Base-by-base conservation (phyloP, 1,140 invertebrate genomes). In the Lutraria rhynchaena region DNA sequence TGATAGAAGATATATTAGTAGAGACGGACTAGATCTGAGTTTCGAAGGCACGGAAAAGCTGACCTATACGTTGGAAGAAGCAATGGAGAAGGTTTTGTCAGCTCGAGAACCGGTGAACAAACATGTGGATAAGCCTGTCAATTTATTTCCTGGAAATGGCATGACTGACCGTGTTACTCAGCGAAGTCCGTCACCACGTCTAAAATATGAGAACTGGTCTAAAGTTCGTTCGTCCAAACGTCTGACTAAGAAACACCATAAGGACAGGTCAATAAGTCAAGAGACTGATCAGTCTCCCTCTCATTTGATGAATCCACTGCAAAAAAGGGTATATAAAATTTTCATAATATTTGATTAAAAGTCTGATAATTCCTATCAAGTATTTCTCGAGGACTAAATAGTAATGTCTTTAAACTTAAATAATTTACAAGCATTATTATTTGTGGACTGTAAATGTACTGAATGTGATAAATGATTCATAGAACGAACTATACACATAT, bases 1-100 rank as follows among this genome's bases (percentile, higher is more conserved):
- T 19, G 46, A n/a, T 69, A 37, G 65, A 15, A n/a, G 24, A n/a
- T 51, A 27, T n/a, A n/a, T 69, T 2, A 15, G 33, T 7, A 63
- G 60, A 24, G 60, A 63, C n/a, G 60, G 60, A 44, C 60, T 63
- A 2, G 31, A 63, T 37, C 60, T 63, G 15, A 63, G 31, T 24
- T 5, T 69, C 22, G 22, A 69, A 46, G 65, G 41, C 1, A 69
- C 5, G 22, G 65, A 46, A 24, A 51, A 33, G 65, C 19, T 69
- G 27, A n/a, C n/a, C n/a, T n/a, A n/a, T n/a, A n/a, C n/a, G n/a
- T n/a, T n/a, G n/a, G n/a, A n/a, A n/a, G n/a, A 44, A 37, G n/a
- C 46, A 69, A 37, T 49, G 4, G n/a, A 69, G 33, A 29, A 35
- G n/a, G 31, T n/a, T n/a, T n/a, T n/a, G n/a, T n/a, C n/a, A n/a